phyloP scores from a whole-genome alignment of 2,888 invertebrate species.

The Eudemis profundana region DNA sequence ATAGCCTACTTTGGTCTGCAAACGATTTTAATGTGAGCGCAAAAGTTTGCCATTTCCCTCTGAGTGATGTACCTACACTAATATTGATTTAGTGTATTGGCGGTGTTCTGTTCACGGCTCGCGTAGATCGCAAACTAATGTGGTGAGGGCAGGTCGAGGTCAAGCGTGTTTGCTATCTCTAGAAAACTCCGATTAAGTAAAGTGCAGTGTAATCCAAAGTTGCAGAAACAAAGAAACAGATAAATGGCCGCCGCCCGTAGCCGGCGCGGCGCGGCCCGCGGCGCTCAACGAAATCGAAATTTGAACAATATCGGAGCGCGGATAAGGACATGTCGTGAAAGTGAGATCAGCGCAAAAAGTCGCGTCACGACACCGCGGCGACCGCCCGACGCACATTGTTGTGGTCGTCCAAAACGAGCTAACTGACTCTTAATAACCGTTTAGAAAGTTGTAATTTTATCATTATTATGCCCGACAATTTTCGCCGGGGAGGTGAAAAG shows the following conservation, averaged over 20 bases:
- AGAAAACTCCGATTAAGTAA: slow-evolving; percentile 32
- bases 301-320: slow-evolving; percentile 68
- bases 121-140: slow-evolving; percentile 8
- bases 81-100: slow-evolving; percentile 5
- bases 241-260: slow-evolving; percentile 47
- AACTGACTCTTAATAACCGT: slow-evolving; percentile 64
- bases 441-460: slow-evolving; percentile 74
- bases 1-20: slow-evolving; percentile 5
- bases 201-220: slow-evolving; percentile 33
- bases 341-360: slow-evolving; percentile 62
- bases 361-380: slow-evolving; percentile 58
- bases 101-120: slow-evolving; percentile 7
- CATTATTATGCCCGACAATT: slow-evolving; percentile 66
- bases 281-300: slow-evolving; percentile 71
- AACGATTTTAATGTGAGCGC: slow-evolving; percentile 9
- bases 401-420: slow-evolving; percentile 51
- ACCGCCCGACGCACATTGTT: slow-evolving; percentile 52
- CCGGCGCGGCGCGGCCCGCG: slow-evolving; percentile 48
- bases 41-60: background rate
- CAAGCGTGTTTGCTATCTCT: slow-evolving; percentile 38
- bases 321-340: slow-evolving; percentile 79
- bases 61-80: slow-evolving; percentile 3
- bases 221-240: slow-evolving; percentile 44
- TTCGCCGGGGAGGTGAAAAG: slow-evolving; percentile 60
- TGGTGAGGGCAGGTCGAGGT: slow-evolving; percentile 26